Base-by-base conservation (phyloP, 2,888 invertebrate species). In the Timandra comae region DNA sequence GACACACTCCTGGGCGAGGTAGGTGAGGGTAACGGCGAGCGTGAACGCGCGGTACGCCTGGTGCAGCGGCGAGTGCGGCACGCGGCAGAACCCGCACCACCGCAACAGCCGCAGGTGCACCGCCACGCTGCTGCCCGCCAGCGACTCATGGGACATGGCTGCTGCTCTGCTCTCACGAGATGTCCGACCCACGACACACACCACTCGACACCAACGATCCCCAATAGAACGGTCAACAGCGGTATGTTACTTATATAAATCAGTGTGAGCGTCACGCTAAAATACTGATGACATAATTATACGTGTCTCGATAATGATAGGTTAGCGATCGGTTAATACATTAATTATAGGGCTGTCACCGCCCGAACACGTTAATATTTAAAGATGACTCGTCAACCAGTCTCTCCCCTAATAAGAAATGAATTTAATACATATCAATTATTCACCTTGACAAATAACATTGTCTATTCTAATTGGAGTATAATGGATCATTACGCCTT, bases 1-100 rank as follows among this genome's bases (percentile, higher is more conserved):
- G 3, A 62, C 29, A 35, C 53, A 52, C 43, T 70, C 58, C 46
- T 67, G 69, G 23, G 51, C 32, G 29, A 69, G 43, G 39, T 70
- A 70, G 4, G 47, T 5, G 8, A 35, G 9, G 7, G 63, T 61
- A 35, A 56, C 38, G 1, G 48, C 38, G 16, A 69, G 57, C 29
- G 46, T 44, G 29, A 50, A 25, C 16, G 31, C 22, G 31, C 68
- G 53, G 44, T 67, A 64, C 2, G 36, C 28, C 7, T 8, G 29
- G 38, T 56, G 44, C 12, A 13, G 21, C 24, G 7, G 26, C 24
- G 22, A 27, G 35, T 27, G 16, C 13, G 30, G 8, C 38, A 45
- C 38, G 13, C 51, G 58, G 35, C 51, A 56, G 41, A 43, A 58
- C 9, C 64, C 64, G 36, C 57, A 57, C 22, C 42, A 29, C 10